Evolutionary conservation across 2,888 invertebrate genomes (phyloP).

Genomic region (Xestobium rufovillosum): DNA sequence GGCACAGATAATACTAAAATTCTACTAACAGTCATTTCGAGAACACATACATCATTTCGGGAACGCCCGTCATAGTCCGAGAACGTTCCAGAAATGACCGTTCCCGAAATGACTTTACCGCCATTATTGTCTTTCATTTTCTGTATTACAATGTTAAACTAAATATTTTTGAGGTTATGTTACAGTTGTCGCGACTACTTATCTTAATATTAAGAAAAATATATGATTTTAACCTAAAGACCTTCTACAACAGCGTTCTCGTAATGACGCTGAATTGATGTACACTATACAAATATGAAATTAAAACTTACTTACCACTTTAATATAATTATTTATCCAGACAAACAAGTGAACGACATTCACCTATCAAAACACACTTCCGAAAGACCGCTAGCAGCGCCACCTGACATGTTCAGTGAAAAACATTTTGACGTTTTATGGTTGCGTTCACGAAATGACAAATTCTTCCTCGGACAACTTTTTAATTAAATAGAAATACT

Average conservation of each 20-base stretch:
- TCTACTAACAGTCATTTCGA: background rate
- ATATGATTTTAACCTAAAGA: background rate
- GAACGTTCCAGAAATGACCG: constrained; percentile 4
- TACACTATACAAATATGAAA: background rate
- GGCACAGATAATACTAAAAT: too few relatives aligned
- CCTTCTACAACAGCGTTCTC: background rate
- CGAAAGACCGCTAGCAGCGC: background rate
- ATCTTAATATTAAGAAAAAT: background rate
- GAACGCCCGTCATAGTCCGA: constrained; percentile 1
- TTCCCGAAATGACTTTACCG: background rate
- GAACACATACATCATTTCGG: background rate
- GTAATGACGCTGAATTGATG: constrained; percentile 2
- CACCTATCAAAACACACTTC: background rate
- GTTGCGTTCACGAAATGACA: constrained; percentile 1
- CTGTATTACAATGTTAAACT: background rate
- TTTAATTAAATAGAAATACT: too few relatives aligned
- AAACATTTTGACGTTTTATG: background rate
- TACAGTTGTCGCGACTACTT: background rate
- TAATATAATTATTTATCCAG: background rate
- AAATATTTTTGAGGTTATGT: background rate
- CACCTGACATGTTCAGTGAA: background rate
- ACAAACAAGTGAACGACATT: background rate
- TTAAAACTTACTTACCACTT: background rate
- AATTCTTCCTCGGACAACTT: background rate
- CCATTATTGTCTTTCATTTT: background rate